phyloP scores from a whole-genome alignment of 2,113 vertebrate species.

The Callospermophilus lateralis region DNA sequence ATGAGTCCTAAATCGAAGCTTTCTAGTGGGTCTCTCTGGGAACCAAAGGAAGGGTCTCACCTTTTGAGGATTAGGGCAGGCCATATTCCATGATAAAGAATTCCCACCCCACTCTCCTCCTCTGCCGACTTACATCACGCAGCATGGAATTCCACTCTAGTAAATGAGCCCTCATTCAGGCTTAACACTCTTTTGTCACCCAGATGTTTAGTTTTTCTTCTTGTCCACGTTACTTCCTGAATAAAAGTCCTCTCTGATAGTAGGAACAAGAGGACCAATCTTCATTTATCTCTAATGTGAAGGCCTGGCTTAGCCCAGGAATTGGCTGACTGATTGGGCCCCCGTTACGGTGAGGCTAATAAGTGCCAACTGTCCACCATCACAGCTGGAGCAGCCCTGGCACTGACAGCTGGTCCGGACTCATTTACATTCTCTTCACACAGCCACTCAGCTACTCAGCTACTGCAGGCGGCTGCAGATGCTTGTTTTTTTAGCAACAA shows the following conservation, averaged over 20 bases:
- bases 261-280: slow-evolving; percentile 17
- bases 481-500: slow-evolving; percentile 3
- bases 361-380: not conserved
- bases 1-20: not conserved
- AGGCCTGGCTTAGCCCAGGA: slow-evolving; percentile 45
- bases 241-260: slow-evolving; percentile 30
- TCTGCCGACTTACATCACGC: not conserved
- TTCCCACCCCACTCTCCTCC: not conserved
- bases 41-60: not conserved
- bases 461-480: slow-evolving; percentile 51
- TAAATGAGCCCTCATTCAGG: not conserved
- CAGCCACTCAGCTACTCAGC: not conserved
- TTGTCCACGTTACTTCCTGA: slow-evolving; percentile 29
- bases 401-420: slow-evolving; percentile 76
- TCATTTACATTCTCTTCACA: slow-evolving; percentile 71
- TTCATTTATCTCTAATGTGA: slow-evolving; percentile 46
- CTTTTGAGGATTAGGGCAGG: not conserved
- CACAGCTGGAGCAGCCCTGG: slow-evolving; percentile 81
- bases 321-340: slow-evolving; percentile 58
- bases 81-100: not conserved
- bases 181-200: slow-evolving; percentile 31
- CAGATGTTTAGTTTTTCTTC: slow-evolving; percentile 47
- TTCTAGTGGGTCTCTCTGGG: not conserved
- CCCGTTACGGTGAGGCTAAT: not conserved
- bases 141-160: not conserved